Percentiles rank a stretch among this genome's conserved stretches.
Evolutionary conservation across 2,113 vertebrate genomes (phyloP).

Genomic region (Hemibagrus wyckioides): DNA sequence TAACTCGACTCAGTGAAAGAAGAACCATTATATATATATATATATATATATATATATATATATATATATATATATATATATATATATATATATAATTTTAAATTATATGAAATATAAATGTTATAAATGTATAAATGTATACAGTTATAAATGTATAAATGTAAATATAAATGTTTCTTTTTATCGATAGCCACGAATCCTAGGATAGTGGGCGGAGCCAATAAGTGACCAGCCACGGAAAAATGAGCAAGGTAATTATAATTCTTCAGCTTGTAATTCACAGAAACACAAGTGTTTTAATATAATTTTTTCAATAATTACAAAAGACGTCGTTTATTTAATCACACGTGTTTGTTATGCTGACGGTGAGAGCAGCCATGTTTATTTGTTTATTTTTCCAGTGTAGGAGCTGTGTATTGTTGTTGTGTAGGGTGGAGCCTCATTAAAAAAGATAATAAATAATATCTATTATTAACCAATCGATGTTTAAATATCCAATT

Average conservation of each 20-base stretch:
- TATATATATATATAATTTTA: too few relatives aligned
- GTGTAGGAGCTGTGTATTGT: background rate
- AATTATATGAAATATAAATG: too few relatives aligned
- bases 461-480: background rate
- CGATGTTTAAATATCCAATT: background rate
- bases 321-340: background rate
- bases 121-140: background rate
- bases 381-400: background rate
- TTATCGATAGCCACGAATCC: background rate
- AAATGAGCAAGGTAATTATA: background rate
- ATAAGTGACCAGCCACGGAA: background rate
- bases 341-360: too few relatives aligned
- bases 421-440: too few relatives aligned
- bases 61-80: too few relatives aligned
- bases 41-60: too few relatives aligned
- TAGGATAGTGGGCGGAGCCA: background rate
- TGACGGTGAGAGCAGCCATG: too few relatives aligned
- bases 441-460: background rate
- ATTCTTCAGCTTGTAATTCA: background rate
- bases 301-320: background rate
- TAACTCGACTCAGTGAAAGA: background rate
- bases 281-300: background rate
- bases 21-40: too few relatives aligned
- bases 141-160: background rate
- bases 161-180: too few relatives aligned